Evolutionary conservation across 2,113 vertebrate genomes (phyloP), one percentile per base, ranked within the genome.

Genomic region (Rhabdomys dilectus): DNA sequence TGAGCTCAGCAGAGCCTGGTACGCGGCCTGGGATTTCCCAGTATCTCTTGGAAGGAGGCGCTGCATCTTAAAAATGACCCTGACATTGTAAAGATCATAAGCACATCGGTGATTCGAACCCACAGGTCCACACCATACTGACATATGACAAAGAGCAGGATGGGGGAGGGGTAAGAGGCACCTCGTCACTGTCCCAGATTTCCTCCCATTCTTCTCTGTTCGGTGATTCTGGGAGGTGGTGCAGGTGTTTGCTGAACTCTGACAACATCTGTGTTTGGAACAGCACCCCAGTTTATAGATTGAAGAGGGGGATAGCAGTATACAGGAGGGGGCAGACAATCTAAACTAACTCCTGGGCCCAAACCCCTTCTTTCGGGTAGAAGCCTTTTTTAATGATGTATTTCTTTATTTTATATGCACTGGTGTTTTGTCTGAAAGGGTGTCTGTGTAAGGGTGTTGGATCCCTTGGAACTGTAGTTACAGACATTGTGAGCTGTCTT

Each of bases 21-120:
- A 51, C 56, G 24, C 8, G 53, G 42, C 86, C 91, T 76, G n/a
- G 64, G 73, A 62, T 17, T 68, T 53, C n/a, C 53, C 0, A 66
- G 31, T 77, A 86, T 77, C 91, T 94, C 82, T 86, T 89, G 86
- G 91, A 36, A 92, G 34, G 45, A 94, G 77, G 22, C 29, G 12
- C 15, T 85, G n/a, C 45, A 2, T 73, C 11, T 39, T 76, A 88
- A 92, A 90, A 48, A 68, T 39, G 56, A 88, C 62, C 70, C 26
- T 96, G 78, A n/a, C 9, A 1, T 66, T 56, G 88, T 34, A 2
- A 82, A 86, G 72, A 86, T 48, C 89, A 34, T 88, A 88, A 91
- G 78, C 39, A 62, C 22, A 48, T 62, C 29, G 62, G 56, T 16
- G 24, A 80, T 39, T 93, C 85, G 48, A 93, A 85, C 72, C 58